A percentile compares a stretch with the other conserved stretches of the same genome.
Evolutionary conservation across 1,140 invertebrate genomes (phyloP).

Genomic region (Gonatopus flavifemur): DNA sequence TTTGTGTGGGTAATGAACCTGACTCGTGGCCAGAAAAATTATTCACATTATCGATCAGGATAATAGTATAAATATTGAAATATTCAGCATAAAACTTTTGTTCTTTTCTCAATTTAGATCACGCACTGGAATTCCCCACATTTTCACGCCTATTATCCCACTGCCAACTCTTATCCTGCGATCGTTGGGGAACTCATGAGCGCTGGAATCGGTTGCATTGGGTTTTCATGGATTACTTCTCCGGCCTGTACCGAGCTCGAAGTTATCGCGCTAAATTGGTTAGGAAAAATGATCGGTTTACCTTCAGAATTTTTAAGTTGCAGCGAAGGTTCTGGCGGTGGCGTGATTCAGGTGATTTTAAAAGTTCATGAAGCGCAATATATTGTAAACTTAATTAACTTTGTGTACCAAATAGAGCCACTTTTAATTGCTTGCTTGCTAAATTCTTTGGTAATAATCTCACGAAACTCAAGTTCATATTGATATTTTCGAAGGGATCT

Average conservation of each 20-base stretch:
- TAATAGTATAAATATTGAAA: too few species aligned
- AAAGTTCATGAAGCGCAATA: too few species aligned
- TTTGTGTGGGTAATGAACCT: too few species aligned
- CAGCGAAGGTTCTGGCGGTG: conserved; percentile 78
- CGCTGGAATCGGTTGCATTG: conserved; percentile 80
- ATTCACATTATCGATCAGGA: too few species aligned
- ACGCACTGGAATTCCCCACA: conserved; percentile 94
- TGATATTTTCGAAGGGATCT: conserved; percentile 68
- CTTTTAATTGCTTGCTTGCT: too few species aligned
- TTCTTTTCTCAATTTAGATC: too few species aligned
- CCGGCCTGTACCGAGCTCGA: conserved; percentile 94
- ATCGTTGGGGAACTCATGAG: conserved; percentile 86
- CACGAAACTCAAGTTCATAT: too few species aligned
- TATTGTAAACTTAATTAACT: too few species aligned
- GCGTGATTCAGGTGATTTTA: conserved; percentile 85
- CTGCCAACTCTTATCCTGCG: conserved; percentile 80
- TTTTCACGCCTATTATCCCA: conserved; percentile 92
- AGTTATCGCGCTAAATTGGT: conserved; percentile 92
- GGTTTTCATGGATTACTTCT: conserved; percentile 90
- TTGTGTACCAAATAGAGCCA: too few species aligned
- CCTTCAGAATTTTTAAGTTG: conserved; percentile 81
- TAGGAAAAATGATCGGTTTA: conserved; percentile 83
- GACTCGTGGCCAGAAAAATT: too few species aligned
- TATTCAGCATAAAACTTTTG: too few species aligned
- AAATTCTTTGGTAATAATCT: too few species aligned